Percentiles rank a stretch among this genome's conserved stretches.
phyloP scores from a whole-genome alignment of 2,888 invertebrate genomes.

The Caenorhabditis becei region DNA sequence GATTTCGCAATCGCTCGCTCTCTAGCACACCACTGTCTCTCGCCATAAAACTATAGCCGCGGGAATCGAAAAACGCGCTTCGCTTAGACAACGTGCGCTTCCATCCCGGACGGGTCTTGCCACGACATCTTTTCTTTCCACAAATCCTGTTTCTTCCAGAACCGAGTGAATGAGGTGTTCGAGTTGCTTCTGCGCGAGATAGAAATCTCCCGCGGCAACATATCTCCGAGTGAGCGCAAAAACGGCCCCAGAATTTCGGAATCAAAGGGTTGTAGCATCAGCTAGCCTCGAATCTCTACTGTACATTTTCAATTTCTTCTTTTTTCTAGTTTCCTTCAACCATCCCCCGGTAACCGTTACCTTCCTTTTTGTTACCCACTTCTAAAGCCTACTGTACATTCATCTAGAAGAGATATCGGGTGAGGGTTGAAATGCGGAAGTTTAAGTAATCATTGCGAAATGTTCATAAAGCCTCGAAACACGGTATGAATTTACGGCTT shows the following conservation, averaged over 20 bases:
- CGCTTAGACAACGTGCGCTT: slow-evolving; percentile 21
- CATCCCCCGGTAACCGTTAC: background rate
- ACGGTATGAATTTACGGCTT: too few relatives aligned
- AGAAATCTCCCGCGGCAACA: slow-evolving; percentile 68
- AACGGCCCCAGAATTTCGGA: background rate
- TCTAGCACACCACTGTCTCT: background rate
- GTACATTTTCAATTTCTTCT: slow-evolving; percentile 12
- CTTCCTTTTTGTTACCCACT: background rate
- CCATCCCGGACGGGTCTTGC: slow-evolving; percentile 16
- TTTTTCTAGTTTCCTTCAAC: too few relatives aligned
- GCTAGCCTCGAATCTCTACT: background rate
- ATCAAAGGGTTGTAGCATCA: slow-evolving; percentile 20
- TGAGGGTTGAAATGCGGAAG: slow-evolving; percentile 9
- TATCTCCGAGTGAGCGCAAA: slow-evolving; percentile 9
- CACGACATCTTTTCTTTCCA: slow-evolving; percentile 19
- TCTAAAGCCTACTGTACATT: background rate
- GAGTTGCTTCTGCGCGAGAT: slow-evolving; percentile 64
- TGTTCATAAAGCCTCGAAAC: slow-evolving; percentile 6
- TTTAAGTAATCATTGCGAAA: slow-evolving; percentile 5
- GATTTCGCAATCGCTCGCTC: slow-evolving; percentile 21
- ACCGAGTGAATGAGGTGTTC: slow-evolving; percentile 63
- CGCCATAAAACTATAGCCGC: background rate
- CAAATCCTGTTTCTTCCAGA: slow-evolving; percentile 55
- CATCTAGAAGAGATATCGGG: slow-evolving; percentile 30
- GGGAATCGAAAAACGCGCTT: background rate